Evolutionary conservation across 2,113 vertebrate genomes (phyloP).

Genomic region (Albula goreensis): DNA sequence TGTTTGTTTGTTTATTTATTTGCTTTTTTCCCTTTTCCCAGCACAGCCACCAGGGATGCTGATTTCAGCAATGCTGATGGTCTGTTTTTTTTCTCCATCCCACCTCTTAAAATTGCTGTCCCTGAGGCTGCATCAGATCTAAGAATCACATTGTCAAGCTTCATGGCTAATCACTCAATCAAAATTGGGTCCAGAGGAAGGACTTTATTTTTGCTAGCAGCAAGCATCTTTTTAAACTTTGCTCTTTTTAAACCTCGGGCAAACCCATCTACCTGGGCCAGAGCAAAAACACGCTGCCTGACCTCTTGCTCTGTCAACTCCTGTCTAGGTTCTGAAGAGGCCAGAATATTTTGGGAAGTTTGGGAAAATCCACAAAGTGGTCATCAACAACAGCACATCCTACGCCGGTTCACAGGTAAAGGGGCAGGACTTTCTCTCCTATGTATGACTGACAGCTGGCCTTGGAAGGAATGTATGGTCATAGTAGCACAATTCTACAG

Average conservation of each 20-base stretch:
- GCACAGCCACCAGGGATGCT: too few species aligned
- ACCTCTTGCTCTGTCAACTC: slow-evolving; percentile 38
- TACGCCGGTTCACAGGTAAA: slow-evolving; percentile 91
- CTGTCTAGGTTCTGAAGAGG: slow-evolving; percentile 83
- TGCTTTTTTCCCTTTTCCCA: too few species aligned
- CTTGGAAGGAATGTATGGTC: too few species aligned
- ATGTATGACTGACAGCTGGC: not conserved
- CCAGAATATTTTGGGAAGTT: slow-evolving; percentile 93
- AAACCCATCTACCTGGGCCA: too few species aligned
- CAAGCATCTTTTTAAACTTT: not conserved
- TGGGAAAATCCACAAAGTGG: slow-evolving; percentile 93
- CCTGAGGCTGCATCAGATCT: not conserved
- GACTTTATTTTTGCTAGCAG: not conserved
- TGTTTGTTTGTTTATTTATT: too few species aligned
- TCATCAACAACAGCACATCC: slow-evolving; percentile 92
- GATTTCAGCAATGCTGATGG: too few species aligned
- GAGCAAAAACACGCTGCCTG: not conserved
- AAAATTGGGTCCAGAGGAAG: not conserved
- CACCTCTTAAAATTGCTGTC: not conserved
- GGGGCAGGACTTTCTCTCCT: not conserved
- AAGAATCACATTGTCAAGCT: not conserved
- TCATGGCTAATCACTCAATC: not conserved
- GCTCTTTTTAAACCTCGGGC: too few species aligned
- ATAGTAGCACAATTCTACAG: not conserved
- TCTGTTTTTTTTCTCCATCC: not conserved